A percentile compares a stretch with the other conserved stretches of the same genome.
phyloP scores from a whole-genome alignment of 2,888 invertebrate genomes.

The Hyppa rectilinea region DNA sequence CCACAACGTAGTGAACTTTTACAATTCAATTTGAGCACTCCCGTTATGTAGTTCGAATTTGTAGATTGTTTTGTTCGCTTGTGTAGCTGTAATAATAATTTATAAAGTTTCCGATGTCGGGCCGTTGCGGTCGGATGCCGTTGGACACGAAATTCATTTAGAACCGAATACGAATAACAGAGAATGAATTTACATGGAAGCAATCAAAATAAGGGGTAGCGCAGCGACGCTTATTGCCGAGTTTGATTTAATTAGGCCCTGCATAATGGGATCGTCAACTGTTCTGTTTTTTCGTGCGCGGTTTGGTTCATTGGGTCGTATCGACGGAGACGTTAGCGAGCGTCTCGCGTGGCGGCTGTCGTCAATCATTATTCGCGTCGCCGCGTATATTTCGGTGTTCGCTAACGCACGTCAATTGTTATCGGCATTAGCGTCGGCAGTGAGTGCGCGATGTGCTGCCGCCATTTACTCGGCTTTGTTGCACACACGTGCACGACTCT shows the following conservation, averaged over 20 bases:
- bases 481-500: conserved; percentile 59
- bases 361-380: conserved; percentile 59
- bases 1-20: conserved; percentile 75
- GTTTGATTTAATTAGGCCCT: conserved; percentile 83
- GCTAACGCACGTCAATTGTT: conserved; percentile 62
- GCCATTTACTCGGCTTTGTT: conserved; percentile 58
- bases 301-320: conserved; percentile 34
- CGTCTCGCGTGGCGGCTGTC: conserved; percentile 37
- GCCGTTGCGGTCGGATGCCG: conserved; percentile 77
- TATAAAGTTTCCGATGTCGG: conserved; percentile 82
- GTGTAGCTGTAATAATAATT: conserved; percentile 80
- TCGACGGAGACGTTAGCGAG: conserved; percentile 21
- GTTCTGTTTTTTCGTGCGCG: conserved; percentile 73
- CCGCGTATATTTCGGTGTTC: conserved; percentile 43
- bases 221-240: conserved; percentile 75
- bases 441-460: conserved; percentile 30
- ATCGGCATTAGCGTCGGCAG: conserved; percentile 61
- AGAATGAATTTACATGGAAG: conserved; percentile 83
- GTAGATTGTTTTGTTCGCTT: conserved; percentile 80
- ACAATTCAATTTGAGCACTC: conserved; percentile 78
- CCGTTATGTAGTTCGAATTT: conserved; percentile 79
- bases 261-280: conserved; percentile 78
- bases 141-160: conserved; percentile 83
- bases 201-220: conserved; percentile 84
- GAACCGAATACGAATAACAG: conserved; percentile 81